Evolutionary conservation across 2,888 invertebrate genomes (phyloP), one percentile per base, ranked within the genome.

Genomic region (Sphaerolaimus hirsutus): DNA sequence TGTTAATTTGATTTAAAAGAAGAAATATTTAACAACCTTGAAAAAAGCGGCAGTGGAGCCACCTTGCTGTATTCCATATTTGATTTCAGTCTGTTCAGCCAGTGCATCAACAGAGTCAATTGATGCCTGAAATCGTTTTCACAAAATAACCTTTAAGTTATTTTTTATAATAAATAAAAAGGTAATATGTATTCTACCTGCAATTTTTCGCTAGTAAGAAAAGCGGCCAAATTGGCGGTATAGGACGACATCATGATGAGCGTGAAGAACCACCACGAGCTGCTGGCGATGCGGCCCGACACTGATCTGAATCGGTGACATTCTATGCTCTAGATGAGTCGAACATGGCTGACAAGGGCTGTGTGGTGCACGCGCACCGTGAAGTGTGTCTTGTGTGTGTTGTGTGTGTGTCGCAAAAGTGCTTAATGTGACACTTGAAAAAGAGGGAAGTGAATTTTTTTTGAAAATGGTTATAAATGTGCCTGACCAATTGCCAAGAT

Each of bases 191-290:
- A 10, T 12, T 17, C 10, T 12, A 32, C 32, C 37, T 37, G 77
- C 78, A 91, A 86, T 53, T 86, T 73, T 66, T 89, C 87, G 50
- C 89, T 81, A 17, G 89, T 91, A 47, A 91, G 74, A 66, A 89
- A 89, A 3, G 91, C 91, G 35, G 86, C 83, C 57, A 91, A 72
- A 68, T 91, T 91, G 48, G 91, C 91, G 38, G 91, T 93, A 66
- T 91, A 91, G 27, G 89, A 89, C 47, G 87, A 87, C 52, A 91
- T 84, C 47, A 93, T 74, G 60, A 97, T 93, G 51, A 97, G 72
- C 0, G 91, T 93, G 69, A 97, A 97, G 68, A 93, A 93, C 91
- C 93, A 97, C 93, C 93, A 97, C 1, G 91, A 89, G 37, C 84
- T 82, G 40, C 89, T 89, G 2, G 93, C 93, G 57, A 93, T 89